Percentiles rank a stretch among this genome's conserved stretches.
Conservation (phyloP, 2,797 vertebrate genomes). For the Pseudocheirus occidentalis region DNA sequence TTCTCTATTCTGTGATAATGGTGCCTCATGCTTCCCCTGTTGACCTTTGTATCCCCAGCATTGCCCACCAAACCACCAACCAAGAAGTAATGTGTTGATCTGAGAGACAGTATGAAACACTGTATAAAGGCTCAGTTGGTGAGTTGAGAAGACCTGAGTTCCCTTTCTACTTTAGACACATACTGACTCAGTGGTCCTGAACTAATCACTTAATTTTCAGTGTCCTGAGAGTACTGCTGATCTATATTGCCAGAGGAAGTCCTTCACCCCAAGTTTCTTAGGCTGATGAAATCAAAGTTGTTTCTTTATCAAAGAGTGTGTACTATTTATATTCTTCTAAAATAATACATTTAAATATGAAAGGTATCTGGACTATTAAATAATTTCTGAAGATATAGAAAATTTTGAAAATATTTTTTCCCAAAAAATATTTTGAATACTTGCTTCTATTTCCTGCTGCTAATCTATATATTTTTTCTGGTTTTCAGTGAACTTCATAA, state of each 20-base stretch:
- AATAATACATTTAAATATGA: neutral
- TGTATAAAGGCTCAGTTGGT: neutral
- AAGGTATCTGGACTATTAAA: neutral
- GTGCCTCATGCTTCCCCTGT: neutral
- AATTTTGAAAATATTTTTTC: neutral
- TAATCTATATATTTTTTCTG: neutral
- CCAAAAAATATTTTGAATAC: neutral
- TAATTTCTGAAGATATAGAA: neutral
- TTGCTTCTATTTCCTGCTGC: neutral
- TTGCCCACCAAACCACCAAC: neutral
- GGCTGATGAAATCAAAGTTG: neutral
- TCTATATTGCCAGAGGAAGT: neutral
- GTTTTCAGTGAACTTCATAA: neutral
- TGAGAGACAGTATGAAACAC: neutral
- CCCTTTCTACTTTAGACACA: neutral
- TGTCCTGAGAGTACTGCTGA: neutral
- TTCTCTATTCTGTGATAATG: neutral
- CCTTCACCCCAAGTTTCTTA: neutral
- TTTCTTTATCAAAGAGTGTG: neutral
- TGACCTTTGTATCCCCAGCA: neutral
- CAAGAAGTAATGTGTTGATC: neutral
- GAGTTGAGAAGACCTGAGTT: neutral
- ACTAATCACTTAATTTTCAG: neutral
- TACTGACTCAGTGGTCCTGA: neutral
- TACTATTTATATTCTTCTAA: neutral